Evolutionary conservation across 2,888 invertebrate species (phyloP).

Genomic region (Pterostichus madidus): DNA sequence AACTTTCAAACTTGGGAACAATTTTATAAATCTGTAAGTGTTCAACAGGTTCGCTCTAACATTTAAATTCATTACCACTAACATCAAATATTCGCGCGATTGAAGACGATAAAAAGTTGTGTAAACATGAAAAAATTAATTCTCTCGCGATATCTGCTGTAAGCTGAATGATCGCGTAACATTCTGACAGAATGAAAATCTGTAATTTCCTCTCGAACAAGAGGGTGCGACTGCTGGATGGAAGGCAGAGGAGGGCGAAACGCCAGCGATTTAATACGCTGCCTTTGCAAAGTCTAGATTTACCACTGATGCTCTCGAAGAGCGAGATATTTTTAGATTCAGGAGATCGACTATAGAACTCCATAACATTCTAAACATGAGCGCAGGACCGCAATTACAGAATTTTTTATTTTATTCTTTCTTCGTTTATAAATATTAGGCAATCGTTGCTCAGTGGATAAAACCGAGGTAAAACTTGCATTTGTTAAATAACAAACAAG

Average conservation of each 20-base stretch:
- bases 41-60: constrained; percentile 35
- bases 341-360: constrained; percentile 18
- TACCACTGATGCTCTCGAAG: background rate
- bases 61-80: constrained; percentile 24
- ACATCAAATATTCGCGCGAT: constrained; percentile 21
- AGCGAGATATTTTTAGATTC: constrained; percentile 41
- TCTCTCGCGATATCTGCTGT: constrained; percentile 20
- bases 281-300: constrained; percentile 36
- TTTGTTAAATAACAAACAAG: no score
- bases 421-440: background rate
- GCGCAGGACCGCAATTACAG: constrained; percentile 5
- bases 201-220: constrained; percentile 11
- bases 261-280: constrained; percentile 27
- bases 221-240: background rate
- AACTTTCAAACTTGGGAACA: no score
- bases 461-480: no score
- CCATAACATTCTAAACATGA: background rate
- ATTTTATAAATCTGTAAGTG: constrained; percentile 5
- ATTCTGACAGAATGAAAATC: constrained; percentile 16
- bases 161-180: constrained; percentile 5
- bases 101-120: constrained; percentile 20
- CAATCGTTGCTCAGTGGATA: no score
- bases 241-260: background rate
- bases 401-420: background rate
- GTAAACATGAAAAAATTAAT: constrained; percentile 43